A percentile compares a stretch with the other conserved stretches of the same genome.
These are phyloP conservation scores for Parascotia fuliginaria DNA, from an alignment of 2,888 invertebrate species.

Conservation along the genomic window DNA sequence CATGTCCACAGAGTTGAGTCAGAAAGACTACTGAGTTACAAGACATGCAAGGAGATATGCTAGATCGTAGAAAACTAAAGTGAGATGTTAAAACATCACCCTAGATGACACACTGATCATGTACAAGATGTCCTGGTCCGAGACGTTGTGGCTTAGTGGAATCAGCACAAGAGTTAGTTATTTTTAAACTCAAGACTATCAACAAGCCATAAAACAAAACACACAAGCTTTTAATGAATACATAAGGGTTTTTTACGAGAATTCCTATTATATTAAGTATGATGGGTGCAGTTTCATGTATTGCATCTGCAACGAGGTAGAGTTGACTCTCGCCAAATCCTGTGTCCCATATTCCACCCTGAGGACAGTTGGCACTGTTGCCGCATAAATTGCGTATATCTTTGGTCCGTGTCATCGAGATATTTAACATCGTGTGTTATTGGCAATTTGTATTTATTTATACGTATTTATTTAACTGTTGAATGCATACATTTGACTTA, in stretches of 20 bases:
- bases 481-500: neutral
- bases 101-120: too few relatives aligned
- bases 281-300: constrained; percentile 6
- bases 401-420: constrained; percentile 46
- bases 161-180: too few relatives aligned
- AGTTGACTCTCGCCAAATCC: constrained; percentile 49
- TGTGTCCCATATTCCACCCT: constrained; percentile 48
- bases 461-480: neutral
- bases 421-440: constrained; percentile 29
- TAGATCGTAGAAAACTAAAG: too few relatives aligned
- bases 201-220: neutral
- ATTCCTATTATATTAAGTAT: neutral
- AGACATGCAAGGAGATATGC: too few relatives aligned
- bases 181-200: too few relatives aligned
- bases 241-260: too few relatives aligned
- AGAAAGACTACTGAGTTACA: too few relatives aligned
- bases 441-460: constrained; percentile 15
- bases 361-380: constrained; percentile 47
- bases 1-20: too few relatives aligned
- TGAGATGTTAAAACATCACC: too few relatives aligned
- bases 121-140: too few relatives aligned
- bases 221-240: too few relatives aligned
- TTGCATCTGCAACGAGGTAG: constrained; percentile 46
- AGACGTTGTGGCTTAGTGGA: too few relatives aligned
- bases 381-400: constrained; percentile 49